phyloP scores from a whole-genome alignment of 2,888 invertebrate genomes.

The Stramonita haemastoma region DNA sequence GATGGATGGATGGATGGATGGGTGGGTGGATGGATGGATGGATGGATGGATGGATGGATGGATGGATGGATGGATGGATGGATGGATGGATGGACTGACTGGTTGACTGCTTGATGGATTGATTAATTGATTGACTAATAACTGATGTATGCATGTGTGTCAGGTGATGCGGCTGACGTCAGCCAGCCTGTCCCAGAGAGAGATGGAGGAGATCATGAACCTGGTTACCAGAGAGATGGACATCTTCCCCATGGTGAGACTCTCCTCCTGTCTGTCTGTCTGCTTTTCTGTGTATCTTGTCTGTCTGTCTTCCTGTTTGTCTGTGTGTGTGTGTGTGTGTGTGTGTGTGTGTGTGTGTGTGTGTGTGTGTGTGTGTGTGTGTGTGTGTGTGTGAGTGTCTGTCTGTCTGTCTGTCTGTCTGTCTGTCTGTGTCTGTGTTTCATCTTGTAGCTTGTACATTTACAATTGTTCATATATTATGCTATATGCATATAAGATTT shows the following conservation, averaged over 20 bases:
- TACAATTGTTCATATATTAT: no score
- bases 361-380: background rate
- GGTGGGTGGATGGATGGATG: no score
- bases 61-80: no score
- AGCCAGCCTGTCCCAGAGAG: slow-evolving; percentile 51
- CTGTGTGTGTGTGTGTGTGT: background rate
- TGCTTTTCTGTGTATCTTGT: background rate
- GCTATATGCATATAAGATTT: no score
- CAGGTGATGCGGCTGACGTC: slow-evolving; percentile 59
- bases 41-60: no score
- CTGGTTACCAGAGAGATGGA: slow-evolving; percentile 59
- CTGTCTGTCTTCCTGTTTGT: background rate
- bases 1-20: no score
- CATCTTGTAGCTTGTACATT: background rate
- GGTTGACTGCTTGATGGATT: no score
- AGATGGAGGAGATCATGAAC: slow-evolving; percentile 56
- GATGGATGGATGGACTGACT: no score
- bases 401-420: background rate
- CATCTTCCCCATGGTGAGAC: slow-evolving; percentile 53
- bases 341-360: background rate
- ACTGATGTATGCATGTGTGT: background rate
- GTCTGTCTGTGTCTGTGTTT: no score
- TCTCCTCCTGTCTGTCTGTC: background rate
- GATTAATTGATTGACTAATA: no score
- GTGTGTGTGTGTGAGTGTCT: background rate